phyloP scores from a whole-genome alignment of 2,888 invertebrate genomes.

The Notocelia uddmanniana region DNA sequence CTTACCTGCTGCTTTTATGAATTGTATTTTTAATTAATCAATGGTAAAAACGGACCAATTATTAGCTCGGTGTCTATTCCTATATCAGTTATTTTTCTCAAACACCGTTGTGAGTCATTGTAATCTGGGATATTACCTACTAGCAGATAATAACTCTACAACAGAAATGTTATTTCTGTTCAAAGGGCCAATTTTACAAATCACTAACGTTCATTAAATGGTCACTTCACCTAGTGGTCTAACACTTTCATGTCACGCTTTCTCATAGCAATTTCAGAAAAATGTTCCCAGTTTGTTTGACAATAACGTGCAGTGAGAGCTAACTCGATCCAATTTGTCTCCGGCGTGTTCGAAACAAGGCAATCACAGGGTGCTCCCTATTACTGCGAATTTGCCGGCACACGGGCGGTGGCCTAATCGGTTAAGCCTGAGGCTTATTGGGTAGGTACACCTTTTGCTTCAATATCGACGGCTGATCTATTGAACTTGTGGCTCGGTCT shows the following conservation, averaged over 20 bases:
- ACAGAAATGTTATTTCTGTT: background rate
- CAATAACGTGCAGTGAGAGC: conserved; percentile 67
- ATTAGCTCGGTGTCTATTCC: too few species aligned
- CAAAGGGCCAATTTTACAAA: background rate
- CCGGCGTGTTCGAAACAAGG: conserved; percentile 74
- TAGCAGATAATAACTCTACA: background rate
- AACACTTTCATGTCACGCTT: conserved; percentile 7
- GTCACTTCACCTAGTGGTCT: background rate
- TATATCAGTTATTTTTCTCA: background rate
- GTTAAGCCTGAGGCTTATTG: conserved; percentile 70
- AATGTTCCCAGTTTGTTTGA: conserved; percentile 55
- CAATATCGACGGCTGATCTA: conserved; percentile 64
- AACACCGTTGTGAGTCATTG: background rate
- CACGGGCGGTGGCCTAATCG: conserved; percentile 70
- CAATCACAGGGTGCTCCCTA: conserved; percentile 74
- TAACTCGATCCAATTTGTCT: conserved; percentile 80
- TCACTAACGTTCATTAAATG: background rate
- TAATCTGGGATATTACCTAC: background rate
- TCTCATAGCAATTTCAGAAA: conserved; percentile 39
- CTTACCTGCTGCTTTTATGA: too few species aligned
- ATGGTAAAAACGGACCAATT: too few species aligned
- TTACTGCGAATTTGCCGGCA: conserved; percentile 68
- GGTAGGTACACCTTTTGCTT: conserved; percentile 68
- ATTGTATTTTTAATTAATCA: too few species aligned
- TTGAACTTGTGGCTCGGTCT: conserved; percentile 54